phyloP scores from a whole-genome alignment of 53 echinoderm and acorn worm species.

The Henricia sp. region DNA sequence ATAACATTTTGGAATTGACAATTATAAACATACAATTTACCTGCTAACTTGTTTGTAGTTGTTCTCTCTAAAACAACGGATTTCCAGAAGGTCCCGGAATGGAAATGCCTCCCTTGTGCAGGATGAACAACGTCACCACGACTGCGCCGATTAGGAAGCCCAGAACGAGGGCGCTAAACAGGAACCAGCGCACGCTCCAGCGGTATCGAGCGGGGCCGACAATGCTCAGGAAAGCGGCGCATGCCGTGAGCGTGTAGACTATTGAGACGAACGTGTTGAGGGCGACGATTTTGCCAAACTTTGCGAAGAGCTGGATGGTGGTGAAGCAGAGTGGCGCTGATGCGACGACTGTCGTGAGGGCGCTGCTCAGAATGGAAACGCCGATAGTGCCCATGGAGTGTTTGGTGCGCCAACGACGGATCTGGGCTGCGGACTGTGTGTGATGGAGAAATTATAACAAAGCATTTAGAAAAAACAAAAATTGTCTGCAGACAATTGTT shows the following conservation, averaged over 20 bases:
- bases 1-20: too few species aligned
- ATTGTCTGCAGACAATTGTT: too few species aligned
- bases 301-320: slow-evolving; percentile 91
- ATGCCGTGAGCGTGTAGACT: slow-evolving; percentile 92
- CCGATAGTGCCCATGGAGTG: slow-evolving; percentile 92
- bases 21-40: too few species aligned
- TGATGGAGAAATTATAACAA: neutral
- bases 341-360: slow-evolving; percentile 91
- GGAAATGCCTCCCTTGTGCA: slow-evolving; percentile 66
- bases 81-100: slow-evolving; percentile 92
- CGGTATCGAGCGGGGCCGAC: slow-evolving; percentile 84
- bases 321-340: slow-evolving; percentile 94
- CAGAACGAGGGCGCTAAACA: slow-evolving; percentile 72
- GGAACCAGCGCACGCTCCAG: slow-evolving; percentile 83
- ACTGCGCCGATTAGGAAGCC: slow-evolving; percentile 57
- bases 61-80: slow-evolving; percentile 69
- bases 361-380: slow-evolving; percentile 95
- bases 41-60: too few species aligned
- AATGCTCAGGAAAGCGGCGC: slow-evolving; percentile 75
- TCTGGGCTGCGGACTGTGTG: slow-evolving; percentile 57
- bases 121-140: slow-evolving; percentile 55
- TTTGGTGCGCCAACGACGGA: slow-evolving; percentile 83
- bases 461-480: too few species aligned
- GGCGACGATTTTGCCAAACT: slow-evolving; percentile 97
- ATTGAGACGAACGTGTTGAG: slow-evolving; percentile 93